Evolutionary conservation across 2,113 vertebrate species (phyloP).

Genomic region (Lepus timidus): DNA sequence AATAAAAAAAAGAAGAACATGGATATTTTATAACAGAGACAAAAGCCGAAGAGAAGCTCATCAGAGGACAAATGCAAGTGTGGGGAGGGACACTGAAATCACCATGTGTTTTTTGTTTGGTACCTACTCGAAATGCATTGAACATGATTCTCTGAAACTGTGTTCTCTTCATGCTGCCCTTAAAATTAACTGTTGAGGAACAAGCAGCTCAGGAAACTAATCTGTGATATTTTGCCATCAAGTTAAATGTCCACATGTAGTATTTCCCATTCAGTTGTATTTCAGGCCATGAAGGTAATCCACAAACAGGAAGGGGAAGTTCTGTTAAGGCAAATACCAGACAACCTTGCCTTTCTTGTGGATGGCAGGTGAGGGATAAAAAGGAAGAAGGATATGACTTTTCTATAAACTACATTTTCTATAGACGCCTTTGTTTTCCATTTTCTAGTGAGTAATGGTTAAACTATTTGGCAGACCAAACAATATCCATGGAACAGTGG

Average conservation of each 20-base stretch:
- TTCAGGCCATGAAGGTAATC: not conserved
- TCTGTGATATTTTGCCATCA: not conserved
- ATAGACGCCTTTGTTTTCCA: not conserved
- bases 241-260: not conserved
- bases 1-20: not conserved
- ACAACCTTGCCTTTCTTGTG: not conserved
- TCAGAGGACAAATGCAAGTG: not conserved
- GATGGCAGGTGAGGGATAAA: not conserved
- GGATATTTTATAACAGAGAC: conserved; percentile 59
- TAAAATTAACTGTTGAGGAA: not conserved
- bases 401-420: conserved; percentile 28
- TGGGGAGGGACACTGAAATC: not conserved
- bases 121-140: not conserved
- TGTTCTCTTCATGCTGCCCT: not conserved
- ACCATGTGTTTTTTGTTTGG: not conserved
- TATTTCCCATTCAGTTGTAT: conserved; percentile 39
- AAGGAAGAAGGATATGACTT: not conserved
- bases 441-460: conserved; percentile 39
- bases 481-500: conserved; percentile 64
- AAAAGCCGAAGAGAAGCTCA: not conserved
- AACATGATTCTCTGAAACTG: not conserved
- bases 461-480: conserved; percentile 67
- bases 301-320: not conserved
- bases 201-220: not conserved
- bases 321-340: conserved; percentile 25